Conservation (phyloP, 2,113 vertebrate species). For the Sigmodon hispidus region DNA sequence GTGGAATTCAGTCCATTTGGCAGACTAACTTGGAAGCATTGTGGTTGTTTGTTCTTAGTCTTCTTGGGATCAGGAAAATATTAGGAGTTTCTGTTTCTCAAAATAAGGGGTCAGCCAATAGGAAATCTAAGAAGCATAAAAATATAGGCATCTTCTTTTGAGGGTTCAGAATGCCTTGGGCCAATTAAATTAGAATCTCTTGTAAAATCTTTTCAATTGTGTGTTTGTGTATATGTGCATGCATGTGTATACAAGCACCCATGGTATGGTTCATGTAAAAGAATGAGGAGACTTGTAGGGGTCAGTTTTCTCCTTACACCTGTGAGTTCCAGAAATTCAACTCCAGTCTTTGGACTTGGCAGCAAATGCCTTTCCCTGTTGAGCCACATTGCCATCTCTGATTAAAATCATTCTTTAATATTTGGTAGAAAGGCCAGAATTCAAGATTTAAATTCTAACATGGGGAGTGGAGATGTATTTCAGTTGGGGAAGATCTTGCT, state of each 20-base stretch:
- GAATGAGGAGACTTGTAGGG: neutral
- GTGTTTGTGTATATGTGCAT: neutral
- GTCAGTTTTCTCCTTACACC: neutral
- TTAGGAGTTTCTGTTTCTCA: neutral
- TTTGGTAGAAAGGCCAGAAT: neutral
- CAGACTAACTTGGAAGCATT: neutral
- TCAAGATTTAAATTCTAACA: neutral
- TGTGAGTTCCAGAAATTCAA: neutral
- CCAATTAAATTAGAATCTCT: neutral
- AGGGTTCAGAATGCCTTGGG: neutral
- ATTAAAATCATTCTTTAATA: neutral
- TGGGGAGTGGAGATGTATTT: neutral
- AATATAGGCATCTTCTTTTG: neutral
- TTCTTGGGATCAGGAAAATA: neutral
- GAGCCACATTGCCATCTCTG: neutral
- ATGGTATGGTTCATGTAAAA: neutral
- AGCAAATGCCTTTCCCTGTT: neutral
- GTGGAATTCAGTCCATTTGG: neutral
- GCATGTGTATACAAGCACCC: neutral
- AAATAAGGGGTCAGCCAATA: neutral
- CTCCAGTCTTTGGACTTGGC: neutral
- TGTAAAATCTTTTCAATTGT: neutral
- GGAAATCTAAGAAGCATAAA: neutral
- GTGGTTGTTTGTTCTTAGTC: neutral
- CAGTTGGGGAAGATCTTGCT: neutral